phyloP scores from a whole-genome alignment of 2,797 vertebrate species.

The Neostethus bicornis region DNA sequence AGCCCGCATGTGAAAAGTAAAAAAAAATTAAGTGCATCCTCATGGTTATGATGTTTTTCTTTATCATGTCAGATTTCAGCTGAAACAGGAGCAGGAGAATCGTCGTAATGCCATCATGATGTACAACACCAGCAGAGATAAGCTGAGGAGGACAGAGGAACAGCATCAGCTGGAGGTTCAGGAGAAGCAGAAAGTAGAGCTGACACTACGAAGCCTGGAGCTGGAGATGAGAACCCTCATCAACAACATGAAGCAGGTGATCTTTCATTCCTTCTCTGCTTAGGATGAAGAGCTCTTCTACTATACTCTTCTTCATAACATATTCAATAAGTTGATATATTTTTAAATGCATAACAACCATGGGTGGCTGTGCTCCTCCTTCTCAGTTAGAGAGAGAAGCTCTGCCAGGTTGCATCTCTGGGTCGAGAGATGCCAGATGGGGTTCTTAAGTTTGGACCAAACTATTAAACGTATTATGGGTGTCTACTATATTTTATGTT shows the following conservation, averaged over 20 bases:
- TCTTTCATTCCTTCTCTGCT: background rate
- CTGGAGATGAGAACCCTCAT: constrained; percentile 85
- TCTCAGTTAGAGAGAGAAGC: too few relatives aligned
- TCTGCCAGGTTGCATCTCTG: too few relatives aligned
- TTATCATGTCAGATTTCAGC: constrained; percentile 89
- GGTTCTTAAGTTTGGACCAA: too few relatives aligned
- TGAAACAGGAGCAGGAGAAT: constrained; percentile 93
- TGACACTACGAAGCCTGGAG: constrained; percentile 84
- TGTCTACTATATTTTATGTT: too few relatives aligned
- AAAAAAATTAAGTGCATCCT: too few relatives aligned
- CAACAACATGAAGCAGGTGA: constrained; percentile 87
- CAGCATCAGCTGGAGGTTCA: constrained; percentile 84
- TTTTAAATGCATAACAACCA: too few relatives aligned
- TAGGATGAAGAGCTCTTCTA: background rate
- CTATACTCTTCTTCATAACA: background rate
- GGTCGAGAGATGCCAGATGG: too few relatives aligned
- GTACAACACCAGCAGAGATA: constrained; percentile 84
- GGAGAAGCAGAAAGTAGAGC: constrained; percentile 86
- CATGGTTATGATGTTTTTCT: too few relatives aligned
- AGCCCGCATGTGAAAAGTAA: too few relatives aligned
- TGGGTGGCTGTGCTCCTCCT: too few relatives aligned
- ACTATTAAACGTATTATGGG: too few relatives aligned
- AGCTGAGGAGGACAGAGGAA: constrained; percentile 87
- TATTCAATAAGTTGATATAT: too few relatives aligned
- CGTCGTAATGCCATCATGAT: constrained; percentile 83